Conservation (phyloP, 2,113 vertebrate species). For the Motacilla tschutschensis region DNA sequence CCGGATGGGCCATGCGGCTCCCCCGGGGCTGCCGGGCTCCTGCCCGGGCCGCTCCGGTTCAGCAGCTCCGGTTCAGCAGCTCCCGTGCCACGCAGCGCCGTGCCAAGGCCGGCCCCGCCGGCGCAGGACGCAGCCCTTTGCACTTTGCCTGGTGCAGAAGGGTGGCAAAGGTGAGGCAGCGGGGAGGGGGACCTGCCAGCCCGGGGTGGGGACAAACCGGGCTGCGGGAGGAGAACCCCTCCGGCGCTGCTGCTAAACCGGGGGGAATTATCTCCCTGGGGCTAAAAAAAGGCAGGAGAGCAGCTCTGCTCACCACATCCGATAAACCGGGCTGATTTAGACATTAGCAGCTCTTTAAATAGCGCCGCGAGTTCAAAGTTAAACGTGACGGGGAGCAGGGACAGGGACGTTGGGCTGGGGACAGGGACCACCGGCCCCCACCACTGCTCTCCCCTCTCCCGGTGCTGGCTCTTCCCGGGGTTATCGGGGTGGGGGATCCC, state of each 20-base stretch:
- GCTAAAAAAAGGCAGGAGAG: conserved; percentile 31
- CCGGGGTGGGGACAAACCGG: background rate
- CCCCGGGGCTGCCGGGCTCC: background rate
- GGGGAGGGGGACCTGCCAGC: background rate
- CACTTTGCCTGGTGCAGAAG: conserved; percentile 2
- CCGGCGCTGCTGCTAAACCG: background rate
- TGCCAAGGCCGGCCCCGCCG: background rate
- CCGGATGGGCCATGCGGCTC: background rate
- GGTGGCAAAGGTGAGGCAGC: background rate
- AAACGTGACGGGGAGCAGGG: background rate
- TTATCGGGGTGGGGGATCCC: background rate
- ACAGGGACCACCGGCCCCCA: background rate
- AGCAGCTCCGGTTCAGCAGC: background rate
- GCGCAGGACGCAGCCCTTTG: conserved; percentile 25
- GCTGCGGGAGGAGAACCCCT: background rate
- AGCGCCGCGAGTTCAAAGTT: conserved; percentile 9
- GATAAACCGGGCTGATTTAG: background rate
- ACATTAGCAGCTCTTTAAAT: conserved; percentile 19
- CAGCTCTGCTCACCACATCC: background rate
- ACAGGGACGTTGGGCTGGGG: background rate
- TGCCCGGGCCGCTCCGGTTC: background rate
- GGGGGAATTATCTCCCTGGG: background rate
- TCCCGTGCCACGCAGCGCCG: background rate
- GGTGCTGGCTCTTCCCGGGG: accelerated
- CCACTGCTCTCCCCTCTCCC: accelerated